Conservation (phyloP, 1,140 invertebrate genomes). For the Scaptomyza graminum region DNA sequence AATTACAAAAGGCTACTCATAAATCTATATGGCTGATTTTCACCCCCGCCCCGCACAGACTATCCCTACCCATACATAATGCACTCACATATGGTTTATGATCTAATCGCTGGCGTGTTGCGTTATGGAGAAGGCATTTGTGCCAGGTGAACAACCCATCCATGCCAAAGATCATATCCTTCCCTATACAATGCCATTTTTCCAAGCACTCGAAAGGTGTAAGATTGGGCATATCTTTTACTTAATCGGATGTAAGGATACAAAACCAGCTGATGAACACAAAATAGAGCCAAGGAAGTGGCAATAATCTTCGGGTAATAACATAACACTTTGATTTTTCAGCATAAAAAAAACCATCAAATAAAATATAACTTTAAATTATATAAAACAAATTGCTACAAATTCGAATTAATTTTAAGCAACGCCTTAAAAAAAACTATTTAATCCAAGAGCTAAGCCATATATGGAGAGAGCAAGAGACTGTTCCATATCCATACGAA, state of each 20-base stretch:
- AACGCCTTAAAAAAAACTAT: slow-evolving; percentile 5
- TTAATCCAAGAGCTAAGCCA: not conserved
- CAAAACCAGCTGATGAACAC: slow-evolving; percentile 5
- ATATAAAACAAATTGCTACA: slow-evolving; percentile 14
- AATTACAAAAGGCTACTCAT: slow-evolving; percentile 48
- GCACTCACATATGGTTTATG: slow-evolving; percentile 64
- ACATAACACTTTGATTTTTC: not conserved
- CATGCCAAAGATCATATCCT: slow-evolving; percentile 29
- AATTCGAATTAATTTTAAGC: slow-evolving; percentile 13
- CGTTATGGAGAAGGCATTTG: slow-evolving; percentile 46
- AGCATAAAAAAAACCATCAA: not conserved
- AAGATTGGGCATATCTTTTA: slow-evolving; percentile 17
- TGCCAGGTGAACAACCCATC: not conserved
- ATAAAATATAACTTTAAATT: not conserved
- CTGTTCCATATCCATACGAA: not conserved
- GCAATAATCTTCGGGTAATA: too few species aligned
- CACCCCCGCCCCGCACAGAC: not conserved
- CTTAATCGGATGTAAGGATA: slow-evolving; percentile 2
- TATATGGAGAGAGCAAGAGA: not conserved
- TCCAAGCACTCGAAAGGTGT: slow-evolving; percentile 3
- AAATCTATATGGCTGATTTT: slow-evolving; percentile 30
- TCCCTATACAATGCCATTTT: slow-evolving; percentile 5
- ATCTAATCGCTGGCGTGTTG: slow-evolving; percentile 55
- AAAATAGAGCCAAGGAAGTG: not conserved
- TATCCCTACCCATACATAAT: not conserved